Evolutionary conservation across 2,888 invertebrate genomes (phyloP).

Genomic region (Xestia xanthographa): DNA sequence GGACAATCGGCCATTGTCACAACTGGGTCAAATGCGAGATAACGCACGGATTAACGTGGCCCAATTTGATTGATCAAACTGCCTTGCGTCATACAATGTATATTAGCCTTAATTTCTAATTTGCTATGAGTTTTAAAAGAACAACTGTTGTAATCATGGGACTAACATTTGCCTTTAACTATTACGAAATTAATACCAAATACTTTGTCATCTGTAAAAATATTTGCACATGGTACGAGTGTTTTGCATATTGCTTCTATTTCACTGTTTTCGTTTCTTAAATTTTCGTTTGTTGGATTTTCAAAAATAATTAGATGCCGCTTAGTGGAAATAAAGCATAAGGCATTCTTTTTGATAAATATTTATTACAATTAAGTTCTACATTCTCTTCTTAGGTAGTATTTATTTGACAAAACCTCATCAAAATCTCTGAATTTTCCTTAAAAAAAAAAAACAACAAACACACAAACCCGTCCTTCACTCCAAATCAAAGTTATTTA

Average conservation of each 20-base stretch:
- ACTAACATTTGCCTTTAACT: not conserved
- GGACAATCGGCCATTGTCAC: slow-evolving; percentile 69
- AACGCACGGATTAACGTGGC: slow-evolving; percentile 73
- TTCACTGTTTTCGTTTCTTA: not conserved
- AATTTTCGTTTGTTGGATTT: not conserved
- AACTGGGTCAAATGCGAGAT: slow-evolving; percentile 76
- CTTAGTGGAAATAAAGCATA: not conserved
- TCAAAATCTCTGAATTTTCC: not conserved
- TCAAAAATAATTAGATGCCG: not conserved
- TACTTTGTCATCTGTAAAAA: not conserved
- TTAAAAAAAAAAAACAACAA: not conserved
- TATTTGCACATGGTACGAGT: not conserved
- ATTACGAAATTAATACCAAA: not conserved
- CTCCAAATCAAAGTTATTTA: slow-evolving; percentile 36
- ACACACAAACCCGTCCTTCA: not conserved
- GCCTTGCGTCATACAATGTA: slow-evolving; percentile 61
- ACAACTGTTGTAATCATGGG: slow-evolving; percentile 15
- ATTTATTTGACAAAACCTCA: not conserved
- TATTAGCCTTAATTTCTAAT: slow-evolving; percentile 56
- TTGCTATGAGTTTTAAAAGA: slow-evolving; percentile 33
- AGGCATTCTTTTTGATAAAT: not conserved
- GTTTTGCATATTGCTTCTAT: not conserved
- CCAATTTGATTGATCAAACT: slow-evolving; percentile 76
- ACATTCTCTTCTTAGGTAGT: not conserved
- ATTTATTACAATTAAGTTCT: not conserved